Evolutionary conservation across 2,888 invertebrate genomes (phyloP).

Genomic region (Bruchidius siliquastri): DNA sequence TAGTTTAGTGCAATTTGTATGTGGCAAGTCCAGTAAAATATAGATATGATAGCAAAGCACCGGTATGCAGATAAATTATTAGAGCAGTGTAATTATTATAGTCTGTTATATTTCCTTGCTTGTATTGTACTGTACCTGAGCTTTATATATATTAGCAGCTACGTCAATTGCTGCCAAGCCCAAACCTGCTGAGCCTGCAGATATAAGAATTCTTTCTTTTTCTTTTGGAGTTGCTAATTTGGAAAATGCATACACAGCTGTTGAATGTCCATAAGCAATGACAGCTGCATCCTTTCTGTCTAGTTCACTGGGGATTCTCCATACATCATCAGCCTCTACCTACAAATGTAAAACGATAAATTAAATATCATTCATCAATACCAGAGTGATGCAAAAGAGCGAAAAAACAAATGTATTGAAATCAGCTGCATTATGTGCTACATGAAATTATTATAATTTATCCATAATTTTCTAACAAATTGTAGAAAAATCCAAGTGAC

Average conservation of each 20-base stretch:
- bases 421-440: no score
- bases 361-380: no score
- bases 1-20: no score
- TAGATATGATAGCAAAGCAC: no score
- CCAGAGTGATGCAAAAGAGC: no score
- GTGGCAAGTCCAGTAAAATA: no score
- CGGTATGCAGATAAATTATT: no score
- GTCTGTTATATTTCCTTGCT: no score
- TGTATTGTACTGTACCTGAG: constrained; percentile 54
- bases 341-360: constrained; percentile 19
- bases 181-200: constrained; percentile 60
- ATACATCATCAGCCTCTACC: constrained; percentile 53
- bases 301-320: constrained; percentile 54
- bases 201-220: constrained; percentile 58
- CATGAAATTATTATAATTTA: no score
- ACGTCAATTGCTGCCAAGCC: constrained; percentile 65
- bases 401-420: background rate
- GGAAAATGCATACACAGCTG: constrained; percentile 60
- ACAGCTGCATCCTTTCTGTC: constrained; percentile 55
- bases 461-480: no score
- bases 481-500: no score
- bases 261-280: constrained; percentile 58
- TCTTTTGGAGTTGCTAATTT: constrained; percentile 49
- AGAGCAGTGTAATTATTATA: no score
- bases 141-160: constrained; percentile 62